Base-by-base conservation (phyloP, 2,888 invertebrate species). In the Bembecia ichneumoniformis region DNA sequence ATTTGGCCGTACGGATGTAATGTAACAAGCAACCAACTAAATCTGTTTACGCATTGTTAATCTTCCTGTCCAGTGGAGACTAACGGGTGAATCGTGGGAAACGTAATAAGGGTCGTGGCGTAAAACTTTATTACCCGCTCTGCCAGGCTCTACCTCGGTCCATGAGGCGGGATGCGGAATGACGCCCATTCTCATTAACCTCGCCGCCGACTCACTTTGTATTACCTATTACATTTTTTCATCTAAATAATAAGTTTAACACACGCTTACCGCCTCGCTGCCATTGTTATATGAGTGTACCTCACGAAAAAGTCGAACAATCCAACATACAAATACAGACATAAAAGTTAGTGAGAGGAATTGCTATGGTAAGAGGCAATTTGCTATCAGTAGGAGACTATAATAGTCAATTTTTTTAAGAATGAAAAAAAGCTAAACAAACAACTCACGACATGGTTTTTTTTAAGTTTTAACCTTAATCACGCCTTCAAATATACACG, bases 111-210 rank as follows among this genome's bases (percentile, higher is more conserved):
- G 77, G 74, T 75, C 69, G 68, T 71, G 68, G 73, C 74, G 72
- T 77, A 76, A 79, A 79, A 79, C 76, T 80, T 79, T 79, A 82
- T 81, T 78, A 76, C 71, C 60, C 64, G 71, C 66, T 70, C 64
- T 28, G 28, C 28, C 28, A n/a, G 40, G 40, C 40, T 44, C 17
- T 67, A 72, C 68, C 69, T 71, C 71, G 67, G 66, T 60, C 71
- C 69, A 66, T 66, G 66, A 68, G 66, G 63, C 69, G 72, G 72
- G 74, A 72, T 73, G 65, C 74, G 71, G 71, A 77, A 78, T 74
- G 74, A 74, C 74, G 71, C 70, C 70, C 75, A 73, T 80, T 77
- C 73, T 79, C 82, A 82, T 82, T 82, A 80, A 77, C 80, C 80
- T 73, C 72, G 70, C 68, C 73, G 52, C 56, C 53, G 16, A 16